Percentiles rank a stretch among this genome's conserved stretches.
These are phyloP conservation scores for Clarias fuscus DNA, from an alignment of 2,797 vertebrate genomes.

Conservation along the genomic window DNA sequence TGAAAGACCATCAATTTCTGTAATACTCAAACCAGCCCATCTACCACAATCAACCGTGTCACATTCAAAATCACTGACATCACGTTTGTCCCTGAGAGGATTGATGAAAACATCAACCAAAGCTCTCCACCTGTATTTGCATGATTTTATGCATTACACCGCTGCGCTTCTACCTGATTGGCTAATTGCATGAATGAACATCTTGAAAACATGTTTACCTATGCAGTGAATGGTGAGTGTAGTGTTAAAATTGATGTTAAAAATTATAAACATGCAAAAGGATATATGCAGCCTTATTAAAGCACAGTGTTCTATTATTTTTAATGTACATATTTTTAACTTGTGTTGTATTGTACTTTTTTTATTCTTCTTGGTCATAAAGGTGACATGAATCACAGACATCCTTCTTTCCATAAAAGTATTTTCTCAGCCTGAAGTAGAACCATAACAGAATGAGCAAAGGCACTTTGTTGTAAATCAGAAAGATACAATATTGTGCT, in stretches of 20 bases:
- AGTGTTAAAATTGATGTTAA: background rate
- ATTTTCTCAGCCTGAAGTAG: background rate
- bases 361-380: background rate
- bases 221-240: background rate
- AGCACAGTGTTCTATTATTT: background rate
- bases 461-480: constrained; percentile 7
- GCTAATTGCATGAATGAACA: background rate
- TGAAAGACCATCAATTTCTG: background rate
- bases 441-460: constrained; percentile 7
- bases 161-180: background rate
- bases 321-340: background rate
- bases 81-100: background rate
- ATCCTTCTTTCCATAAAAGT: background rate
- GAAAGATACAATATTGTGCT: background rate
- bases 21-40: background rate
- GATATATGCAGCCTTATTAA: background rate
- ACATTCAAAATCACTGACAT: background rate
- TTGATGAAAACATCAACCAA: background rate
- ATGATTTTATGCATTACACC: background rate
- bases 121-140: background rate
- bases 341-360: background rate
- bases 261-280: background rate
- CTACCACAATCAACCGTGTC: background rate
- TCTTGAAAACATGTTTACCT: background rate
- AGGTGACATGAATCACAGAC: background rate